Conservation (phyloP, 2,888 invertebrate genomes). For the Eutolmus rufibarbis region DNA sequence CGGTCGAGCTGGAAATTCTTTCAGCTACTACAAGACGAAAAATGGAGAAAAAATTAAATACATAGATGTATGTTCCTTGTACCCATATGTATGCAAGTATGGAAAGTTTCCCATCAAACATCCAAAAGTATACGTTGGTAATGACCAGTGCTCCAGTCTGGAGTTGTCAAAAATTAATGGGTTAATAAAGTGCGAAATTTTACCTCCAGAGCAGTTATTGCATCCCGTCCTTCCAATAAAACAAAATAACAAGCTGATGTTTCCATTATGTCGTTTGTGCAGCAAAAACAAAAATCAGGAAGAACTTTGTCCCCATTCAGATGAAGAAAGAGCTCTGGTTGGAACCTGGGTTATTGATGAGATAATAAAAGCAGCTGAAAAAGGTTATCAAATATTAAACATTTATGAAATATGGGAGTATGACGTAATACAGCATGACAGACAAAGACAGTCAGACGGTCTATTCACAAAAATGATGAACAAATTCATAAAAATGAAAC, state of each 20-base stretch:
- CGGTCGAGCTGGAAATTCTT: not conserved
- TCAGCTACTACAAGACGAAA: not conserved
- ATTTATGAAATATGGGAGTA: slow-evolving; percentile 55
- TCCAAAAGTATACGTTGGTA: not conserved
- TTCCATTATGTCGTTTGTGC: slow-evolving; percentile 50
- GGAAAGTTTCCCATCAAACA: not conserved
- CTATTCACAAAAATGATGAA: slow-evolving; percentile 53
- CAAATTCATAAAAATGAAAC: slow-evolving; percentile 51
- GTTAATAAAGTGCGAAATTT: not conserved
- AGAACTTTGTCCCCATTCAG: too few relatives aligned
- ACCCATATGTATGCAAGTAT: not conserved
- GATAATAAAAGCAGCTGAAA: slow-evolving; percentile 50
- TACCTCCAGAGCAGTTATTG: slow-evolving; percentile 48
- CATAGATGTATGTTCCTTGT: slow-evolving; percentile 18
- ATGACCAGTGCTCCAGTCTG: too few relatives aligned
- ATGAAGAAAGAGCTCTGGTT: slow-evolving; percentile 46
- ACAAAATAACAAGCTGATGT: slow-evolving; percentile 51
- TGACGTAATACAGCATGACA: slow-evolving; percentile 48
- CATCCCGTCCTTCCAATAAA: slow-evolving; percentile 52
- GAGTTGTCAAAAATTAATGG: too few relatives aligned
- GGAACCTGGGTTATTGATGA: slow-evolving; percentile 56
- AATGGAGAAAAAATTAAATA: slow-evolving; percentile 15
- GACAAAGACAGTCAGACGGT: slow-evolving; percentile 40
- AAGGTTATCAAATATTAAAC: slow-evolving; percentile 51
- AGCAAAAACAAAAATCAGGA: not conserved